Conservation (phyloP, 2,797 vertebrate genomes). For the Acrossocheilus wenchowensis region DNA sequence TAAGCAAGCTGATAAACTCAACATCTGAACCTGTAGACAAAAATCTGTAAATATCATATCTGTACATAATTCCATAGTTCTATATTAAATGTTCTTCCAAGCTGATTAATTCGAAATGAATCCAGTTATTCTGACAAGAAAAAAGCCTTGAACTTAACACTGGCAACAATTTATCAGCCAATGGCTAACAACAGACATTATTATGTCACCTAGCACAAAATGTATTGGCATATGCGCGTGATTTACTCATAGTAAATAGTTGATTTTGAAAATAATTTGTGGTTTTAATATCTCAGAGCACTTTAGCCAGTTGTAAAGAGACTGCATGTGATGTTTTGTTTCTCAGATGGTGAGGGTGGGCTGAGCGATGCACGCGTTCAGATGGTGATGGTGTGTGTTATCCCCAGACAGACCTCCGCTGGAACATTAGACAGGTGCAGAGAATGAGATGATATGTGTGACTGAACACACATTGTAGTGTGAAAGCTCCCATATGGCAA, state of each 20-base stretch:
- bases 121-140: neutral
- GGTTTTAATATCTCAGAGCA: neutral
- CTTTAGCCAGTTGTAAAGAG: neutral
- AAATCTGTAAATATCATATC: neutral
- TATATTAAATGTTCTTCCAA: neutral
- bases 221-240: no score
- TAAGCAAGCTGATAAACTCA: neutral
- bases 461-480: neutral
- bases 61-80: neutral
- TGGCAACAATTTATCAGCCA: neutral
- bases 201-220: neutral
- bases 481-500: slow-evolving; percentile 18
- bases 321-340: neutral
- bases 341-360: neutral
- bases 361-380: neutral
- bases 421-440: slow-evolving; percentile 42
- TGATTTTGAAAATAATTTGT: neutral
- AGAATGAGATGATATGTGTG: slow-evolving; percentile 22
- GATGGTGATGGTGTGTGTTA: slow-evolving; percentile 26
- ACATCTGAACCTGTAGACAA: neutral
- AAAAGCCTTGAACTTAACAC: neutral
- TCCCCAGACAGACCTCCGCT: slow-evolving; percentile 6
- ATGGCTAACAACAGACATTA: neutral
- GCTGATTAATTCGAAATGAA: neutral
- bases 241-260: neutral